phyloP scores from a whole-genome alignment of 2,113 vertebrate species.

The Dipodomys spectabilis region DNA sequence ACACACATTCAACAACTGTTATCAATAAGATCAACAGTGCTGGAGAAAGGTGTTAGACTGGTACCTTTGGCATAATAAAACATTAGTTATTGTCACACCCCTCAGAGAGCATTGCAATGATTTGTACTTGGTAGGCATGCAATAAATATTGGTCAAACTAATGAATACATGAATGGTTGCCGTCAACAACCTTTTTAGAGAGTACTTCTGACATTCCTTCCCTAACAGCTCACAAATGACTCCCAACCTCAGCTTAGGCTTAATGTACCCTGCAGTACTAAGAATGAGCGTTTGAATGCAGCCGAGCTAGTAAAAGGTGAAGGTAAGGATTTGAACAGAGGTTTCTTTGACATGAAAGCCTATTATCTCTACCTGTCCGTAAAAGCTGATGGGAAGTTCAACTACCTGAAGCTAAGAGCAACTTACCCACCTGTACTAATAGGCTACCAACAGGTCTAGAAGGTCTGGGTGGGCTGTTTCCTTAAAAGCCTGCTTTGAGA shows the following conservation, averaged over 20 bases:
- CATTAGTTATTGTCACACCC: not conserved
- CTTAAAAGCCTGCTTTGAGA: conserved; percentile 60
- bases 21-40: conserved; percentile 32
- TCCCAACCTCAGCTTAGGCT: not conserved
- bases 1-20: not conserved
- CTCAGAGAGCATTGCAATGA: conserved; percentile 33
- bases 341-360: not conserved
- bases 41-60: not conserved
- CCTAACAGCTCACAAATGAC: not conserved
- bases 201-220: not conserved
- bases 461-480: not conserved
- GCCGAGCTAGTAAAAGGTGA: not conserved
- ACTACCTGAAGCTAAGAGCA: not conserved
- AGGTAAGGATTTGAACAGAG: conserved; percentile 6
- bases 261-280: not conserved
- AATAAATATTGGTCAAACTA: conserved; percentile 23
- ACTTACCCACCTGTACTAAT: conserved; percentile 1
- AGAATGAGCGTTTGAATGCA: not conserved
- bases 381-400: not conserved
- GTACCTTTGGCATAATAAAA: conserved; percentile 6
- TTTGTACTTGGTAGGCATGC: not conserved
- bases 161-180: not conserved
- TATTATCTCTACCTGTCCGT: not conserved
- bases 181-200: conserved; percentile 11
- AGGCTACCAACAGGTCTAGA: not conserved